phyloP scores from a whole-genome alignment of 2,797 vertebrate species.

The Dallia pectoralis region DNA sequence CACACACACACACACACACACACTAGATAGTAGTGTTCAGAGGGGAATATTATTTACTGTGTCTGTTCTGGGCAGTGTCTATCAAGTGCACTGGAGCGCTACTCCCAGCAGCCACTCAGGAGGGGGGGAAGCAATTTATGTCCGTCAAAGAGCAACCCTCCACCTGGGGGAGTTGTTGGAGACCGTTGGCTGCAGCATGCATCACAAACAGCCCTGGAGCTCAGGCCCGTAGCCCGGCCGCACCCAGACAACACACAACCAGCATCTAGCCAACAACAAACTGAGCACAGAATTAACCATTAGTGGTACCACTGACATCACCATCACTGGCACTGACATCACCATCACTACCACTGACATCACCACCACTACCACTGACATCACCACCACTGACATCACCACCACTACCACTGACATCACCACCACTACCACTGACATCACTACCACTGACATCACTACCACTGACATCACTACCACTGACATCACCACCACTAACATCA shows the following conservation, averaged over 20 bases:
- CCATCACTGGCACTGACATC: background rate
- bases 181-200: conserved; percentile 46
- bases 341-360: background rate
- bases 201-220: conserved; percentile 57
- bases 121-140: conserved; percentile 72
- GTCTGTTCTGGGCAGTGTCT: conserved; percentile 62
- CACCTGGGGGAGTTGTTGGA: conserved; percentile 58
- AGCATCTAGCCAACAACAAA: background rate
- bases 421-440: too few relatives aligned
- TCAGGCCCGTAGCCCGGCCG: conserved; percentile 1
- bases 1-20: conserved; percentile 8
- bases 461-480: background rate
- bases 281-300: background rate
- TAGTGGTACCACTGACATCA: background rate
- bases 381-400: background rate
- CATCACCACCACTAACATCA: background rate
- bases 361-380: background rate
- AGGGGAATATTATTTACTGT: conserved; percentile 64
- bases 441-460: background rate
- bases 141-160: conserved; percentile 68
- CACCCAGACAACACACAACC: background rate
- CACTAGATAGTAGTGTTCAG: conserved; percentile 35
- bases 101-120: conserved; percentile 66
- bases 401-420: too few relatives aligned
- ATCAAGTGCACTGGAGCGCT: conserved; percentile 74